Base-by-base conservation (phyloP, 2,888 invertebrate genomes). In the Rotaria sp. region DNA sequence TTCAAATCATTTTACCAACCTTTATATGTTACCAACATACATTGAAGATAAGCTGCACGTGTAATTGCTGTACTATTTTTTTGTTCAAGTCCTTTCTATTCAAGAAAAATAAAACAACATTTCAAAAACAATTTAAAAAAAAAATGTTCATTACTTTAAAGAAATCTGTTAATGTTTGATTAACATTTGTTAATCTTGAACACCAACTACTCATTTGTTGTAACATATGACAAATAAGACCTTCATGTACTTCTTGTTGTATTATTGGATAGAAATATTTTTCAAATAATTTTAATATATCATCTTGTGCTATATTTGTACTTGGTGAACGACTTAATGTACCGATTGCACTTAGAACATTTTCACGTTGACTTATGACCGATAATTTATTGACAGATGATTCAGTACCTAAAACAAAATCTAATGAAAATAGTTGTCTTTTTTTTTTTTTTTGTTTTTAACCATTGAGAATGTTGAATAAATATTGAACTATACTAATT, bases 281-380 rank as follows among this genome's bases (percentile, higher is more conserved):
- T 26, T 80, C 80, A 45, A 80, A n/a, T 80, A 80, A 45, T 80
- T 80, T 41, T n/a, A 80, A 80, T 21, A 80, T 80, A 26, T 41
- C 80, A 38, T 80, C 41, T 26, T 80, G 80, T 13, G 80, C 45
- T 10, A 80, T 80, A 35, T 35, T 67, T 41, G 45, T 45, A 26
- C 41, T 45, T n/a, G 80, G 45, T n/a, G 80, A 80, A 11, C 41
- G 45, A 80, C 80, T 80, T 8, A 84, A 84, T 57, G 52, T 52
- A 24, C 85, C 86, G 21, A 86, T 84, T n/a, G 86, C 85, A 55
- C 52, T 85, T 4, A 86, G 15, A 48, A 86, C 5, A 21, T 74
- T 84, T 50, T 57, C 55, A 50, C 85, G 85, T 85, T 86, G 86
- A 85, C 75, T 85, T 26, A 59, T 48, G 2, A 50, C 80, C 35